Base-by-base conservation (phyloP, 2,113 vertebrate genomes). In the Eulacestoma nigropectus region DNA sequence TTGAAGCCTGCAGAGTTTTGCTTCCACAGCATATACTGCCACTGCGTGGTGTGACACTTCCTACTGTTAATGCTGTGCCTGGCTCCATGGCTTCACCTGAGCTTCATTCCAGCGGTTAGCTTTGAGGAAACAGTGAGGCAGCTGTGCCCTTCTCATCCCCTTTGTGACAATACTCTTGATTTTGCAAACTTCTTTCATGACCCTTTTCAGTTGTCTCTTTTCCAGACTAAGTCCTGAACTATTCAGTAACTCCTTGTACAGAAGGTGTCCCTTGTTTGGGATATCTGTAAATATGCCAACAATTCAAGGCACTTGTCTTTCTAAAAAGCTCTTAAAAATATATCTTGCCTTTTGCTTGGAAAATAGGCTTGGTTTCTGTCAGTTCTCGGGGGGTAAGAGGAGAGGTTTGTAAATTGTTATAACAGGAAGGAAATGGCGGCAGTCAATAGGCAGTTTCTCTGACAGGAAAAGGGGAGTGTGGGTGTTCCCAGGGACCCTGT, bases 221-320 rank as follows among this genome's bases (percentile, higher is more conserved):
- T 85, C 52, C 29, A 72, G 19, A 29, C 32, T 65, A 1, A 78
- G 29, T 73, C 16, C 65, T 82, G 20, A 90, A 32, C 37, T 81
- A 15, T 82, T 78, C 6, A 4, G 41, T 77, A 12, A 7, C 5
- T 65, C 19, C 17, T 41, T 27, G 27, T 81, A 35, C 11, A 44
- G 49, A 84, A 84, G 50, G 41, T 81, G n/a, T 29, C 42, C 29
- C 9, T 25, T 32, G 30, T 67, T 56, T 92, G 69, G 15, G 37
- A 33, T 70, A 74, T 62, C 55, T 0, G 0, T 76, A 49, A 63
- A 79, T 13, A 26, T 3, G 1, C 37, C 37, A 53, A 26, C 12
- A 60, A 30, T 39, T 78, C 29, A 49, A 49, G 7, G 10, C 23
- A 17, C 6, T 49, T 49, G 64, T 16, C 47, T 85, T 82, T 88